Conservation (phyloP, 2,113 vertebrate genomes). For the Tyto alba region DNA sequence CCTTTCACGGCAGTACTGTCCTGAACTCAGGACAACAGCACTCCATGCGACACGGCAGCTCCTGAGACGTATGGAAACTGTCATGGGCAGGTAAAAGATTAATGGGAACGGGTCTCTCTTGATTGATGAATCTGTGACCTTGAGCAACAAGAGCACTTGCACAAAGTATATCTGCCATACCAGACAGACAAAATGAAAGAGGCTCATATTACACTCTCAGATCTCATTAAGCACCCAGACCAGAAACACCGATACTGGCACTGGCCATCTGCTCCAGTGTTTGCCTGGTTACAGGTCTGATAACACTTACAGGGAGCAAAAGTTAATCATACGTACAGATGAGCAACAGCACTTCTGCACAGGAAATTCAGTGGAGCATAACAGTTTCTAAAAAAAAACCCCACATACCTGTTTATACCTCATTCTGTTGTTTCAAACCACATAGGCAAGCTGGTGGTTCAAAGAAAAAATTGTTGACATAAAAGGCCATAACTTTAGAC, state of each 20-base stretch:
- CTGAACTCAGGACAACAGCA: background rate
- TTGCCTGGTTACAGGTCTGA: slow-evolving; percentile 55
- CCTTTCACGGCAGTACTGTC: background rate
- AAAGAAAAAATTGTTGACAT: background rate
- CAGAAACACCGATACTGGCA: slow-evolving; percentile 41
- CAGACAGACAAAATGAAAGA: slow-evolving; percentile 52
- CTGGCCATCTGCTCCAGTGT: slow-evolving; percentile 46
- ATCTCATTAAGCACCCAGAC: slow-evolving; percentile 49
- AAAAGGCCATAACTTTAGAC: background rate
- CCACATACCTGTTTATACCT: background rate
- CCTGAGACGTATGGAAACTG: background rate
- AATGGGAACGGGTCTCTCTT: slow-evolving; percentile 15
- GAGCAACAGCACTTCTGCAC: slow-evolving; percentile 38
- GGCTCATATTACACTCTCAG: slow-evolving; percentile 47
- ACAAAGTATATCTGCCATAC: slow-evolving; percentile 18
- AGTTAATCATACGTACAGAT: slow-evolving; percentile 32
- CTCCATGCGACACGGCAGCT: background rate
- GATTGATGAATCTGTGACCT: slow-evolving; percentile 56
- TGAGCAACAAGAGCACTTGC: slow-evolving; percentile 38
- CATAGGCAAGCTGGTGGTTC: background rate
- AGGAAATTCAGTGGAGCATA: slow-evolving; percentile 34
- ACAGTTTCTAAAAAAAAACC: slow-evolving; percentile 13
- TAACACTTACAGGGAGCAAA: slow-evolving; percentile 37
- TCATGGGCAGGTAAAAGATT: slow-evolving; percentile 28
- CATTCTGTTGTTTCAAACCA: slow-evolving; percentile 5